A percentile compares a stretch with the other conserved stretches of the same genome.
These are phyloP conservation scores for Hapalemur alaotrensis DNA, from an alignment of 2,797 vertebrate genomes.

Conservation along the genomic window DNA sequence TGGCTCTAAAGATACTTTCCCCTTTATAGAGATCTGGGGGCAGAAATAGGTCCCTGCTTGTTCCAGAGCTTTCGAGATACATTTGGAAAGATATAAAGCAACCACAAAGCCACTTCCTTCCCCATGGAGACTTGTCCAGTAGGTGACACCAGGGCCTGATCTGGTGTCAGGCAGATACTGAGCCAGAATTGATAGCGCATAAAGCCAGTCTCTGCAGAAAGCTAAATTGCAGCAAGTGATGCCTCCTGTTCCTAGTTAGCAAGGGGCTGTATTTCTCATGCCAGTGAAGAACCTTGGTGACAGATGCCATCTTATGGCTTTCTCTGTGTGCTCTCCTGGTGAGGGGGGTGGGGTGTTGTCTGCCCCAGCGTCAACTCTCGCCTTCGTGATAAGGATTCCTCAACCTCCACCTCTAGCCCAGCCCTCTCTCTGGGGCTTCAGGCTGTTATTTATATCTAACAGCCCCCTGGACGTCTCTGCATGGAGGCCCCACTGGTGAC, in stretches of 20 bases:
- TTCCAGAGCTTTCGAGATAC: background rate
- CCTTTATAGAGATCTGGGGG: background rate
- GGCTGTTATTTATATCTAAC: background rate
- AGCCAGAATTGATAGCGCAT: background rate
- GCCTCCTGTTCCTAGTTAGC: background rate
- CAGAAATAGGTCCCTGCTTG: background rate
- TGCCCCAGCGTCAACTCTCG: background rate
- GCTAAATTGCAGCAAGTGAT: accelerated
- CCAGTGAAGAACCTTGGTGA: background rate
- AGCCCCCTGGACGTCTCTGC: background rate
- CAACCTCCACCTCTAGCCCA: background rate
- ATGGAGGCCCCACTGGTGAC: background rate
- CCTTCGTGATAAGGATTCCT: background rate
- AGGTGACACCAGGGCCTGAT: background rate
- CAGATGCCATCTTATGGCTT: background rate
- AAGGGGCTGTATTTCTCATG: background rate
- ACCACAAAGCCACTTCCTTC: background rate
- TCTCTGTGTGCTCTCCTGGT: background rate
- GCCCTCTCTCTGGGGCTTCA: background rate
- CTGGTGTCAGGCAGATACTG: background rate
- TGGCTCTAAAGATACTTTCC: background rate
- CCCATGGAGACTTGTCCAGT: background rate
- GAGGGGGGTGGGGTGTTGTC: background rate
- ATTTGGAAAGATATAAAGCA: background rate
- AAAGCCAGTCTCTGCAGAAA: background rate